phyloP scores from a whole-genome alignment of 2,797 vertebrate species.

The Alcedo atthis region DNA sequence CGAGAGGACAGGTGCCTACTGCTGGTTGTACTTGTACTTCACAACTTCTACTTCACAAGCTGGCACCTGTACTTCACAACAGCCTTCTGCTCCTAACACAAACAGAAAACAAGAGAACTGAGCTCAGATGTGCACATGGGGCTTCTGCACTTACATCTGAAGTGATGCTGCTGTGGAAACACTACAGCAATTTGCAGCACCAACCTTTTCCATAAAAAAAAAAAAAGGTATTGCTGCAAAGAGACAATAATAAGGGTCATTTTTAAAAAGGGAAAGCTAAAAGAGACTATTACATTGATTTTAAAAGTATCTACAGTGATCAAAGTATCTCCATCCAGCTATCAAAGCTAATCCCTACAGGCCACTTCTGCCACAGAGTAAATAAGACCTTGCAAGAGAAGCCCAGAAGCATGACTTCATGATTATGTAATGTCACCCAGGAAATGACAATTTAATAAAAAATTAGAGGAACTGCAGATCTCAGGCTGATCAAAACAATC shows the following conservation, averaged over 20 bases:
- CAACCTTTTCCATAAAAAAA: neutral
- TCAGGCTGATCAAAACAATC: neutral
- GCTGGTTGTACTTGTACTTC: neutral
- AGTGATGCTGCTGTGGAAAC: neutral
- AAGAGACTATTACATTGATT: neutral
- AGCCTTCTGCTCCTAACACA: neutral
- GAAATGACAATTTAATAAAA: constrained; percentile 5
- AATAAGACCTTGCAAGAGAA: neutral
- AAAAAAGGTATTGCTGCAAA: neutral
- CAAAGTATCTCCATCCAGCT: too few relatives aligned
- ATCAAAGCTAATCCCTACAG: neutral
- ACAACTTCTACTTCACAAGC: neutral
- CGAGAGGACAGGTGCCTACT: neutral
- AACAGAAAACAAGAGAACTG: neutral
- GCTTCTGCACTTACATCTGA: neutral
- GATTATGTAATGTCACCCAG: neutral
- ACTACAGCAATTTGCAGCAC: neutral
- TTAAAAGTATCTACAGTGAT: neutral
- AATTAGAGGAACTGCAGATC: neutral
- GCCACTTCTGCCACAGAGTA: neutral
- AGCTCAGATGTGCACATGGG: neutral
- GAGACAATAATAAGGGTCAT: neutral
- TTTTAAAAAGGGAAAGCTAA: neutral
- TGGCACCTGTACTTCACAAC: neutral
- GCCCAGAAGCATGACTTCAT: neutral